A percentile compares a stretch with the other conserved stretches of the same genome.
Conservation (phyloP, 2,113 vertebrate species). For the Rhinoptilus africanus region DNA sequence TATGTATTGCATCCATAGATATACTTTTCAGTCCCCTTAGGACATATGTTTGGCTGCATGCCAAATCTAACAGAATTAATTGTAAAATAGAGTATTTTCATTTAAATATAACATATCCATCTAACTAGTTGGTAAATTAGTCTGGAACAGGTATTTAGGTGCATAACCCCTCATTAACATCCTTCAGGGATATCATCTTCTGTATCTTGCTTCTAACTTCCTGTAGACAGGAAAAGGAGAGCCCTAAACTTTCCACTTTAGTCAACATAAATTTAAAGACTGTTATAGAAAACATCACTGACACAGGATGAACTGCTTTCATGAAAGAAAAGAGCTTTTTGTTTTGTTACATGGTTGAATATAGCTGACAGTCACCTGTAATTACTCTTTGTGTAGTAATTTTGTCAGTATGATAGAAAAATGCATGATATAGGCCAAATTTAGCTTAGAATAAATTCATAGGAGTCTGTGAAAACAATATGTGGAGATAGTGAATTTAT, state of each 20-base stretch:
- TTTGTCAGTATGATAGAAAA: neutral
- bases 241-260: conserved; percentile 12
- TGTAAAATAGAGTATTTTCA: neutral
- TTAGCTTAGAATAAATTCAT: neutral
- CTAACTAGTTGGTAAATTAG: neutral
- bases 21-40: neutral
- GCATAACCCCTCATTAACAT: conserved; percentile 1
- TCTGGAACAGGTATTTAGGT: neutral
- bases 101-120: neutral
- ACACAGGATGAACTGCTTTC: neutral
- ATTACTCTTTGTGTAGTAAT: neutral
- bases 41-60: neutral
- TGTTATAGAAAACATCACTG: neutral
- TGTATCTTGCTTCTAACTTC: conserved; percentile 14
- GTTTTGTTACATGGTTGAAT: neutral
- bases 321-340: neutral
- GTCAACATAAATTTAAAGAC: conserved; percentile 17
- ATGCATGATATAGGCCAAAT: neutral
- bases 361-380: neutral
- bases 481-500: conserved; percentile 7
- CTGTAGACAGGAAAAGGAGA: conserved; percentile 2
- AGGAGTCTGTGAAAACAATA: neutral
- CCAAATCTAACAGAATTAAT: conserved; percentile 24
- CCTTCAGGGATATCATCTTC: conserved; percentile 28
- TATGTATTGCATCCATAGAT: neutral